Evolutionary conservation across 2,797 vertebrate species (phyloP), one percentile per base, ranked within the genome.

Genomic region (Fringilla coelebs): DNA sequence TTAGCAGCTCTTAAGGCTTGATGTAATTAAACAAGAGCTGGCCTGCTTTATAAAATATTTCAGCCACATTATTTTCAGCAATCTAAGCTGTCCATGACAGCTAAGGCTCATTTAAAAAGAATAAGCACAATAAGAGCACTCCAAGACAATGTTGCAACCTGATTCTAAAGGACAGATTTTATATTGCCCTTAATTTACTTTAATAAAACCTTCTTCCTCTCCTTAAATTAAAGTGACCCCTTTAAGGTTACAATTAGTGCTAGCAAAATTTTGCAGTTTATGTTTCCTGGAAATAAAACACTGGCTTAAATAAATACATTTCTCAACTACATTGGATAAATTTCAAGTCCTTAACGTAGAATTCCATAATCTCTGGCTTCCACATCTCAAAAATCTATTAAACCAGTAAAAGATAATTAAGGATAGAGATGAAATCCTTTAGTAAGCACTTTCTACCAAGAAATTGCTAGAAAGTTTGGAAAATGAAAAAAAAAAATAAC

Each of bases 1-100:
- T n/a, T 25, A 80, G 43, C 46, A 65, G 54, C 54, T 87, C 52
- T 73, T 48, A 79, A 85, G 57, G 71, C 20, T 58, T 75, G 16
- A 77, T 83, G 46, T 85, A 94, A 96, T 89, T 89, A 96, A 92
- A 93, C 8, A 19, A 80, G 65, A 71, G n/a, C 38, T 40, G 46
- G 41, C 51, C 68, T 94, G 72, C 78, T 90, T 90, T 80, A 83
- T 28, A 34, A 88, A 94, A 83, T 43, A 89, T 67, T 76, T 92
- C 63, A 89, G 52, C 10, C 38, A 57, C 0, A 0, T 89, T 70
- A 80, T 58, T 87, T 81, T 89, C 9, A 1, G 57, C 63, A 92
- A n/a, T 65, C 72, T 63, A 90, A 77, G 16, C 38, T 40, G 36
- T 34, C 71, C n/a, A 90, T 28, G n/a, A 78, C 28, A 86, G 70